These are phyloP conservation scores for Drosophila lowei DNA, from an alignment of 1,140 invertebrate species.

Conservation along the genomic window DNA sequence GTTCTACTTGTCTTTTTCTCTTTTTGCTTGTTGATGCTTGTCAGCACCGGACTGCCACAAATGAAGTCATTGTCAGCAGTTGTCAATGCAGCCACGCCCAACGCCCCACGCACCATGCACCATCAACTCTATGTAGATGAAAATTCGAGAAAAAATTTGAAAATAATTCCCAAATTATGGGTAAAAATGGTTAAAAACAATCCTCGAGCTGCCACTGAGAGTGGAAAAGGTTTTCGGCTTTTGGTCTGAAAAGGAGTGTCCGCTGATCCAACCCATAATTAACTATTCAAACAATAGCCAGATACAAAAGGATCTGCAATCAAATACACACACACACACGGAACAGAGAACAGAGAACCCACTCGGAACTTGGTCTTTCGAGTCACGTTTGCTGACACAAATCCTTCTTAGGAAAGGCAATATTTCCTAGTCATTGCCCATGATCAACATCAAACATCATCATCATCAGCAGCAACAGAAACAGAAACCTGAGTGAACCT, in stretches of 20 bases:
- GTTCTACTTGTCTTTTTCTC: conserved; percentile 30
- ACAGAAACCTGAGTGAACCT: conserved; percentile 26
- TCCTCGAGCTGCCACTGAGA: conserved; percentile 29
- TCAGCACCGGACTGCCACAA: conserved; percentile 53
- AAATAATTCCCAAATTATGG: conserved; percentile 77
- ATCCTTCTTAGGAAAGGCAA: conserved; percentile 80
- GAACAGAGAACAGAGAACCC: conserved; percentile 1
- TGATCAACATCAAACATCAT: conserved; percentile 64
- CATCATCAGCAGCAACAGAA: conserved; percentile 31
- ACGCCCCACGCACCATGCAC: conserved; percentile 8
- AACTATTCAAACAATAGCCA: conserved; percentile 79
- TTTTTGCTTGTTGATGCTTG: conserved; percentile 18
- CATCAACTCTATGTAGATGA: conserved; percentile 30
- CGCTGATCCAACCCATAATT: conserved; percentile 79
- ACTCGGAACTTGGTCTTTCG: conserved; percentile 65
- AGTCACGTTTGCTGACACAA: conserved; percentile 80
- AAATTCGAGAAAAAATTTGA: conserved; percentile 61
- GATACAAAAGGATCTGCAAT: conserved; percentile 74
- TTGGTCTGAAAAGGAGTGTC: conserved; percentile 67
- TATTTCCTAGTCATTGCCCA: conserved; percentile 75
- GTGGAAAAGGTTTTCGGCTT: conserved; percentile 35
- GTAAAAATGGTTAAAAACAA: conserved; percentile 69
- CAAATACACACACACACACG: conserved; percentile 51
- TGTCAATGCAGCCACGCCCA: conserved; percentile 73
- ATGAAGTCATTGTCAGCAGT: conserved; percentile 79